Conservation (phyloP, 2,113 vertebrate genomes). For the Prunella himalayana region DNA sequence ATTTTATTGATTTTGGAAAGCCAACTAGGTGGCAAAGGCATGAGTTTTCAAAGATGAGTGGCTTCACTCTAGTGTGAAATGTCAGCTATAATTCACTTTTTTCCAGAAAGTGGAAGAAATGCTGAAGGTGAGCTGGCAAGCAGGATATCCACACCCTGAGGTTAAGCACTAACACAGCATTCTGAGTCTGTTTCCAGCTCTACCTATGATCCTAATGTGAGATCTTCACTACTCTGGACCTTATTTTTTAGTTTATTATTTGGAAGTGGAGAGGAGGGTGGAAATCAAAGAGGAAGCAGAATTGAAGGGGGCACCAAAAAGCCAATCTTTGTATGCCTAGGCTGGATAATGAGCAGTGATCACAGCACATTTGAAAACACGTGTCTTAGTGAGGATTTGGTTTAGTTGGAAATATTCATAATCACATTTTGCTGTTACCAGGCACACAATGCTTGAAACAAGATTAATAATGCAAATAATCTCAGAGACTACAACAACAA, state of each 20-base stretch:
- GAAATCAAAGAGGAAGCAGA: background rate
- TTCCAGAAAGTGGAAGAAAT: background rate
- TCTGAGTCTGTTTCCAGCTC: background rate
- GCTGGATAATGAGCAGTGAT: background rate
- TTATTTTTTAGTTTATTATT: background rate
- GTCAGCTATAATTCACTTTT: background rate
- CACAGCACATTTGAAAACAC: background rate
- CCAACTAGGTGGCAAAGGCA: background rate
- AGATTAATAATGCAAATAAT: background rate
- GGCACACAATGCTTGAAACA: background rate
- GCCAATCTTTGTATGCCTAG: background rate
- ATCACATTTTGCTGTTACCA: background rate
- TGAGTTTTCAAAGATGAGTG: background rate
- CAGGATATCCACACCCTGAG: background rate
- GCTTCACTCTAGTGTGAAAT: background rate
- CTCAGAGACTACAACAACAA: background rate
- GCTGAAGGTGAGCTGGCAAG: background rate
- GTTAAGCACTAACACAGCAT: background rate
- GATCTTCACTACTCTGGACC: background rate
- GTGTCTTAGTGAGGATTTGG: background rate
- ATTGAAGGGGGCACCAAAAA: background rate
- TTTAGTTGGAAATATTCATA: background rate
- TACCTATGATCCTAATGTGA: background rate
- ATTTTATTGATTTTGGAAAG: background rate
- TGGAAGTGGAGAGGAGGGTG: background rate